Percentiles rank a stretch among this genome's conserved stretches.
phyloP scores from a whole-genome alignment of 2,113 vertebrate species.

The Notechis scutatus region DNA sequence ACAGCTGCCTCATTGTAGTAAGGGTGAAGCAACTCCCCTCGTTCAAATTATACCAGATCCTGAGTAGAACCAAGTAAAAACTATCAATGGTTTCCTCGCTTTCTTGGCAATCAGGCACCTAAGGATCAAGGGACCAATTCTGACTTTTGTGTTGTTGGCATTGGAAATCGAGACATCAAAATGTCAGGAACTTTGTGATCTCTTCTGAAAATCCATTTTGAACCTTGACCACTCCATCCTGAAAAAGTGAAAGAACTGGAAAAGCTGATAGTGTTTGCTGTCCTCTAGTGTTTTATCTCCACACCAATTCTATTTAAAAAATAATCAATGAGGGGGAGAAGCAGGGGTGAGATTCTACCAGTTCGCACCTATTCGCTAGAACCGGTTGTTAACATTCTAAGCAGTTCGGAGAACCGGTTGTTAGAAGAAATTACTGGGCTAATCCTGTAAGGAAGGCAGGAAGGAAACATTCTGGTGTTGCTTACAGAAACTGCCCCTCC shows the following conservation, averaged over 20 bases:
- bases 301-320: too few species aligned
- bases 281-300: not conserved
- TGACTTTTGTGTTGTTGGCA: not conserved
- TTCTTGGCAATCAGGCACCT: constrained; percentile 11
- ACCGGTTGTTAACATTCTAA: too few species aligned
- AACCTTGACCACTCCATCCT: not conserved
- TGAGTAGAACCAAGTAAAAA: constrained; percentile 39
- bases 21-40: constrained; percentile 29
- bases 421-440: too few species aligned
- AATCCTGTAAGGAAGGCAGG: too few species aligned
- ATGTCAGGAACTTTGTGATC: not conserved
- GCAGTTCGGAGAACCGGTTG: too few species aligned
- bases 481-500: too few species aligned
- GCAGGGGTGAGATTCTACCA: too few species aligned
- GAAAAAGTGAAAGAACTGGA: not conserved
- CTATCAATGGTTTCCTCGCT: not conserved
- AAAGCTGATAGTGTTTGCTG: not conserved
- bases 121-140: not conserved
- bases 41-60: constrained; percentile 22
- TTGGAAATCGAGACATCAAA: not conserved
- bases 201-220: not conserved
- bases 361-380: too few species aligned
- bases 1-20: constrained; percentile 47
- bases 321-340: not conserved
- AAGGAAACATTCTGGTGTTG: too few species aligned